Conservation (phyloP, 92 coral and sea anemone species). For the Zoanthus solanderi region DNA sequence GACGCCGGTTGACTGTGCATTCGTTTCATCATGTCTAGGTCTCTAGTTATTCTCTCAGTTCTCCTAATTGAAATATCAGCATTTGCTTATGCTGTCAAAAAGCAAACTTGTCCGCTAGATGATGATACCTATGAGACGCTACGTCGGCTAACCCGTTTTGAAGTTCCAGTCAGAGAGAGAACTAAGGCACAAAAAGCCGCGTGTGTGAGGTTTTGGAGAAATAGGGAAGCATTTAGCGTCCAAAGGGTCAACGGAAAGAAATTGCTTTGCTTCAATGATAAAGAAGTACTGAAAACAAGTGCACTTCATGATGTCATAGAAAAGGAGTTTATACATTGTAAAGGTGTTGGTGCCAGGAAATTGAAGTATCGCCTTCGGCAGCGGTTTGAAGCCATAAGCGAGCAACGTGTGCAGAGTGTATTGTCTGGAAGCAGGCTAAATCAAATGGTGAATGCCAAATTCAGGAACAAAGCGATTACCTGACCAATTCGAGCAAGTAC, state of each 20-base stretch:
- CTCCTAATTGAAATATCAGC: too few species aligned
- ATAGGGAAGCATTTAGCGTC: slow-evolving; percentile 23
- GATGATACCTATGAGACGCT: slow-evolving; percentile 50
- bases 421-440: background rate
- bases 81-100: too few species aligned
- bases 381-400: slow-evolving; percentile 54
- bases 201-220: slow-evolving; percentile 61
- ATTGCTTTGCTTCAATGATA: slow-evolving; percentile 37
- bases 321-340: slow-evolving; percentile 54
- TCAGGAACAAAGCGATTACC: background rate
- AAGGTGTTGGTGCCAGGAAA: slow-evolving; percentile 58
- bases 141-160: slow-evolving; percentile 22
- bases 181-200: slow-evolving; percentile 49
- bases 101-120: slow-evolving; percentile 5
- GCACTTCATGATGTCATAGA: slow-evolving; percentile 26
- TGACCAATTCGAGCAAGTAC: background rate
- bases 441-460: background rate
- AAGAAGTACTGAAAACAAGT: slow-evolving; percentile 32
- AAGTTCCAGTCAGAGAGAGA: slow-evolving; percentile 46
- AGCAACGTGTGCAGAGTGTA: slow-evolving; percentile 9
- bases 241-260: slow-evolving; percentile 22
- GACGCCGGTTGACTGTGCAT: too few species aligned
- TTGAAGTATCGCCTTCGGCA: slow-evolving; percentile 30
- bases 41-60: background rate
- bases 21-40: too few species aligned